Evolutionary conservation across 2,113 vertebrate genomes (phyloP), one percentile per base, ranked within the genome.

Genomic region (Typhlomys cinereus): DNA sequence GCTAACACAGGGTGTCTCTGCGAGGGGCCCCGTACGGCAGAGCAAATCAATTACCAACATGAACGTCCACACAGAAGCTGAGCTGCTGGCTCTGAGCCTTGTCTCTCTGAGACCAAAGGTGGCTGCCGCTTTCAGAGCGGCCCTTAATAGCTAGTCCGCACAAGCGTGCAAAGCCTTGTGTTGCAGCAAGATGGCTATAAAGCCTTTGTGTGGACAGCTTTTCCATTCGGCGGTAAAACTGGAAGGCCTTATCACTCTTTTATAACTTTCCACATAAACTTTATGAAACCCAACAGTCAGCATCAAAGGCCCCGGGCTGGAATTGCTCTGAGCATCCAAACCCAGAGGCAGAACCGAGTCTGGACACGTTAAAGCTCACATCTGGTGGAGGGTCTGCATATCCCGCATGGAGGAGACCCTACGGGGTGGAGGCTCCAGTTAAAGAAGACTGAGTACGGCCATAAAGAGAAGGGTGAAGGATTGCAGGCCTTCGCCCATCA

Each of bases 261-360:
- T 97, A 97, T 97, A 97, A 97, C 96, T 97, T 97, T 97, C 97
- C 97, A 97, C 98, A 97, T 98, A 97, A 98, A 96, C 97, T 98
- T 98, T 98, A 98, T 97, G 97, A 97, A 97, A 25, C 93, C 97
- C 96, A 97, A 96, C 96, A 97, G 96, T 94, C 97, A 13, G 97
- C 97, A 98, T 98, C 98, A 98, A 98, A 98, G 98, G 91, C 89
- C 76, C 54, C 34, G 78, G 95, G 79, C 95, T 97, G 90, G 97
- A 97, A 96, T 90, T 75, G 90, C 93, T 91, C 85, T 96, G 96
- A 92, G 96, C 95, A 97, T 97, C 95, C 94, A 97, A 96, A 97
- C 95, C 97, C 94, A 98, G 97, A 91, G 95, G 96, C 97, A 97
- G 97, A 93, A 95, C 93, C 93, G 93, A 96, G 97, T 95, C 96